Conservation (phyloP, 2,888 invertebrate genomes). For the Orthosia gothica region DNA sequence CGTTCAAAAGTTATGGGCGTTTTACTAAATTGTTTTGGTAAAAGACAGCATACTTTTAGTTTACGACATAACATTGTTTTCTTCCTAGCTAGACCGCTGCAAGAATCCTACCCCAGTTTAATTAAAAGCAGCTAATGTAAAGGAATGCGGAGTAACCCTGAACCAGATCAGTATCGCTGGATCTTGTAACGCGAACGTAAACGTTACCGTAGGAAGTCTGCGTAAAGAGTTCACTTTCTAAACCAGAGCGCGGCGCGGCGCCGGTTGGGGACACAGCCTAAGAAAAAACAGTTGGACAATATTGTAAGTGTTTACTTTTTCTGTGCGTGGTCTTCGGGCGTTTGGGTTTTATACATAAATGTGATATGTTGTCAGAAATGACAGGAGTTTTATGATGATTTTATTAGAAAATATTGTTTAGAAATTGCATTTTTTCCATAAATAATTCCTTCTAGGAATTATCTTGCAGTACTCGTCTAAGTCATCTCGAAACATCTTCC, state of each 20-base stretch:
- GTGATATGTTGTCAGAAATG: background rate
- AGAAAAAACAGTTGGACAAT: slow-evolving; percentile 18
- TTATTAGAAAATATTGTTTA: too few relatives aligned
- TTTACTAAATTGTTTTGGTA: too few relatives aligned
- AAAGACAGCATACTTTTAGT: background rate
- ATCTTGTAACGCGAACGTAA: slow-evolving; percentile 63
- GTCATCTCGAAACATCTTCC: too few relatives aligned
- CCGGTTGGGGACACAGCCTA: slow-evolving; percentile 57
- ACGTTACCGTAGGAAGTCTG: slow-evolving; percentile 70
- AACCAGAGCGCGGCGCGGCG: slow-evolving; percentile 67
- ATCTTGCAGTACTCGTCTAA: too few relatives aligned
- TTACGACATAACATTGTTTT: slow-evolving; percentile 2
- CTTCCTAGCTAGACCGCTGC: background rate
- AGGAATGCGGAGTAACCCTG: slow-evolving; percentile 58
- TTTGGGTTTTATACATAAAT: background rate
- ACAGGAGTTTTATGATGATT: background rate
- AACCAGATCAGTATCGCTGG: slow-evolving; percentile 54
- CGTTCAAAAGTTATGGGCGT: too few relatives aligned
- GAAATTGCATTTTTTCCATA: too few relatives aligned
- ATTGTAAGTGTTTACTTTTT: slow-evolving; percentile 16
- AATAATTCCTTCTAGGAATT: too few relatives aligned
- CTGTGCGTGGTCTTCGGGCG: background rate
- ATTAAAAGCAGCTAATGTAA: slow-evolving; percentile 52
- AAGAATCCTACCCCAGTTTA: slow-evolving; percentile 9
- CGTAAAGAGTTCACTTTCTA: slow-evolving; percentile 78